Evolutionary conservation across 92 coral and sea anemone species (phyloP).

Genomic region (Diadumene lineata): DNA sequence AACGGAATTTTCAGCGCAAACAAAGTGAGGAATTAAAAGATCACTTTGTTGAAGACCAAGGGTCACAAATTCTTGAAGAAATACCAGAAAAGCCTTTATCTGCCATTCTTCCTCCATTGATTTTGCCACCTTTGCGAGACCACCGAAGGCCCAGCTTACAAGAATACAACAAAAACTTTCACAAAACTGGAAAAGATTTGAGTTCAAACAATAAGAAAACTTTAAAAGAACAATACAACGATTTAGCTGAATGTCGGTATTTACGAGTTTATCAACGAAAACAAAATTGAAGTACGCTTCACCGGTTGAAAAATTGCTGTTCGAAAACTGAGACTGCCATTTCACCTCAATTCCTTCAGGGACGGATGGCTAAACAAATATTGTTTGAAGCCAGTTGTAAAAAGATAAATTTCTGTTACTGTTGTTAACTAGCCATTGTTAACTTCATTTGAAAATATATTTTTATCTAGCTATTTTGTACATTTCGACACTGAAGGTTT

Average conservation of each 20-base stretch:
- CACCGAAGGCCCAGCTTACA: conserved; percentile 33
- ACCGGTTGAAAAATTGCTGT: no score
- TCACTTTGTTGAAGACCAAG: conserved; percentile 11
- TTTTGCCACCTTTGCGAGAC: conserved; percentile 28
- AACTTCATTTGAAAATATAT: no score
- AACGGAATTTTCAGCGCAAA: not conserved
- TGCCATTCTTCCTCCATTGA: conserved; percentile 30
- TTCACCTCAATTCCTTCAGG: no score
- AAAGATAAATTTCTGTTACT: no score
- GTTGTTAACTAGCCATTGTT: no score
- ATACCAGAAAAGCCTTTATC: conserved; percentile 31
- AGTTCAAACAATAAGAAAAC: conserved; percentile 1
- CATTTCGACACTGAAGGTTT: no score
- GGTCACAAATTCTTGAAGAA: not conserved
- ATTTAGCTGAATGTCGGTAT: conserved; percentile 34
- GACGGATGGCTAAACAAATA: no score
- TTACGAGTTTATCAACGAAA: conserved; percentile 29
- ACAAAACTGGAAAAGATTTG: not conserved
- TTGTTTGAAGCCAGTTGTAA: no score
- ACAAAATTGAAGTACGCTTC: not conserved
- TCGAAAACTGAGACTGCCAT: no score
- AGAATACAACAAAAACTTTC: conserved; percentile 23
- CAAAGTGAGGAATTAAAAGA: not conserved
- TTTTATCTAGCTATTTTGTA: no score
- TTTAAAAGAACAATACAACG: conserved; percentile 34